These are phyloP conservation scores for Daktulosphaira vitifoliae DNA, from an alignment of 1,140 invertebrate genomes.

Conservation along the genomic window DNA sequence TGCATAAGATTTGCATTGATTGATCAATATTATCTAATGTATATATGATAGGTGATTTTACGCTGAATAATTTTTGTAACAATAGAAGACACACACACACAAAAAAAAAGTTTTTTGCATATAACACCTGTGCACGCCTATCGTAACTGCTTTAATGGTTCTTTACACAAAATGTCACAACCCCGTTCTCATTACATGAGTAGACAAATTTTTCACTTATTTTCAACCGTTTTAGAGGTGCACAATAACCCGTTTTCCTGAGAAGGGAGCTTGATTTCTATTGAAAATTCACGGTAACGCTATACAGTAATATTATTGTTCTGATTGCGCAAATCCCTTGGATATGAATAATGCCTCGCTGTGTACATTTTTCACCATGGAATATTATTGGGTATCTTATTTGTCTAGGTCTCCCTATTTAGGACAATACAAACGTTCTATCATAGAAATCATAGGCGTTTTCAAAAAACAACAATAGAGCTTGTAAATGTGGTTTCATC, in stretches of 20 bases:
- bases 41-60: no score
- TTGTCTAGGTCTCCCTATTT: no score
- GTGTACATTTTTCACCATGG: no score
- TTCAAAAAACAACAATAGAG: no score
- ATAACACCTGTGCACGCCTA: not conserved
- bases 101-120: not conserved
- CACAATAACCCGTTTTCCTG: conserved; percentile 1
- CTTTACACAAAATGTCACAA: not conserved
- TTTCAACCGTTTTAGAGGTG: not conserved
- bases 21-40: no score
- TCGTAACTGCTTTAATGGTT: not conserved
- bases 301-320: not conserved
- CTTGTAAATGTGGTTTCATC: no score
- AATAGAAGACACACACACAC: not conserved
- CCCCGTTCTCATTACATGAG: not conserved
- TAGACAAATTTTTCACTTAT: conserved; percentile 4
- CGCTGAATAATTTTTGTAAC: not conserved
- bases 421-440: no score
- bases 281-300: not conserved
- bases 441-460: no score
- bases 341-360: no score
- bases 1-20: no score
- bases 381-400: no score
- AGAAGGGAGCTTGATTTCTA: not conserved
- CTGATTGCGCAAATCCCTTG: not conserved